Evolutionary conservation across 2,888 invertebrate species (phyloP).

Genomic region (Syritta pipiens): DNA sequence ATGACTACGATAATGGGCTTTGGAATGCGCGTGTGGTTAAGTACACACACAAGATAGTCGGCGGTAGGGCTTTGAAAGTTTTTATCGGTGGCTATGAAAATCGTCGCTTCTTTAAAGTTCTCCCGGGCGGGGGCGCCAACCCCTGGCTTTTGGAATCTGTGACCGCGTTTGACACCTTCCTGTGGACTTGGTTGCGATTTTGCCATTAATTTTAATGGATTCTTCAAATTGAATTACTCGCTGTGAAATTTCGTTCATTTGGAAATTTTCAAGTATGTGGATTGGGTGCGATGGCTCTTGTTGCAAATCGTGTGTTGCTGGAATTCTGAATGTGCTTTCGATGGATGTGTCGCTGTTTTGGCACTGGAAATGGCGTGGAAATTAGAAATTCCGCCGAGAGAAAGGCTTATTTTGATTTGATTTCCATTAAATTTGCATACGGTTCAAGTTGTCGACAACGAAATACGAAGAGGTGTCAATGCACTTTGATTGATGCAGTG

Average conservation of each 20-base stretch:
- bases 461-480: too few relatives aligned
- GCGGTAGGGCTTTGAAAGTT: background rate
- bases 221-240: conserved; percentile 54
- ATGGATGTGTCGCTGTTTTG: too few relatives aligned
- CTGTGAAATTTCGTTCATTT: conserved; percentile 38
- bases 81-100: conserved; percentile 3
- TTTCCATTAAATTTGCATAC: too few relatives aligned
- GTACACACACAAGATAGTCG: conserved; percentile 7
- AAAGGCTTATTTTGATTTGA: too few relatives aligned
- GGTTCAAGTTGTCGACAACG: too few relatives aligned
- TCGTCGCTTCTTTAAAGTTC: background rate
- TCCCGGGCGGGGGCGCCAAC: background rate
- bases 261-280: conserved; percentile 49
- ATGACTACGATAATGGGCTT: conserved; percentile 37
- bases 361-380: too few relatives aligned
- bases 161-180: background rate
- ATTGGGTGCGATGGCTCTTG: too few relatives aligned
- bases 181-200: conserved; percentile 54
- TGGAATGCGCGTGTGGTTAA: conserved; percentile 42
- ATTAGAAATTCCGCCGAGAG: too few relatives aligned
- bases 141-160: background rate
- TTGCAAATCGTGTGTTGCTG: too few relatives aligned
- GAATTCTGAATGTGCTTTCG: too few relatives aligned
- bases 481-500: too few relatives aligned
- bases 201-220: conserved; percentile 53